Base-by-base conservation (phyloP, 2,113 vertebrate species). In the Bufo gargarizans region DNA sequence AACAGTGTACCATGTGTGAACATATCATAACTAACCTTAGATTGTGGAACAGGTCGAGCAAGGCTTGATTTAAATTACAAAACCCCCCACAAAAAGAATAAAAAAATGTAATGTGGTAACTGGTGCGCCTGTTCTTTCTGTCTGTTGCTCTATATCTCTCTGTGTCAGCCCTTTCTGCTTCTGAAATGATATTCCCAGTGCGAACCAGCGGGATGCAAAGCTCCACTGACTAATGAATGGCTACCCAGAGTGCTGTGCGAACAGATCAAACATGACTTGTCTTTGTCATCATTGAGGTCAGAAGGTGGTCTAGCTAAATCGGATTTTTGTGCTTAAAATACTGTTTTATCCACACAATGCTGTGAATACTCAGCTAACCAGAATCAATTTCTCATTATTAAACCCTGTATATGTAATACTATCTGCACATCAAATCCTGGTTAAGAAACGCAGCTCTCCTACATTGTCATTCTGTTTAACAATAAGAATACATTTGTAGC, bases 201-300 rank as follows among this genome's bases (percentile, higher is more conserved):
- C 49, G 84, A 85, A 76, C 55, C 71, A 85, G 84, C 84, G 16
- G 84, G 71, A 85, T 85, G 55, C 17, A 85, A 85, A 14, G 33
- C 71, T 76, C 43, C 12, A 58, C 10, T 13, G 71, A 74, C 69
- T 76, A 61, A 76, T 77, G 56, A 85, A 85, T 61, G 55, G 71
- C 53, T 49, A 77, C 71, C 69, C 67, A 84, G 63, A 84, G 67
- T 72, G 50, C 67, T 77, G 16, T 49, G 71, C 55, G 71, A 47
- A 45, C 43, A 77, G 72, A 85, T 77, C 84, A 85, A 85, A 85
- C 84, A 72, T 61, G 55, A 49, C 55, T 76, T 59, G 33, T 76
- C 19, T 76, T 19, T 85, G 71, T 61, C 69, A 47, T 61, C 82
- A 61, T 58, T 74, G 71, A 85, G 71, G 49, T 77, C 71, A 77